Evolutionary conservation across 2,888 invertebrate genomes (phyloP).

Genomic region (Drosophila meridiana): DNA sequence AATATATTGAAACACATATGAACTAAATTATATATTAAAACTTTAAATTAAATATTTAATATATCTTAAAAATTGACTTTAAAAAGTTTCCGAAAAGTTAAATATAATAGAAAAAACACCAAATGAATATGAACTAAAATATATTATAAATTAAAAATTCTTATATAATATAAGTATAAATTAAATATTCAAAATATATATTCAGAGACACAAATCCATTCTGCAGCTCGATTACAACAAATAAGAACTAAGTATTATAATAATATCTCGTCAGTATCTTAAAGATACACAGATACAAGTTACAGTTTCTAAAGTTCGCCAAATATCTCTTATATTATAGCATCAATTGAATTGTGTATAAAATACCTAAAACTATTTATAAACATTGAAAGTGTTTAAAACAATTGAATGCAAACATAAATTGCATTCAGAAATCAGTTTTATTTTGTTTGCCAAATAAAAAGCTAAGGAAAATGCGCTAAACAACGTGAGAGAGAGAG

Average conservation of each 20-base stretch:
- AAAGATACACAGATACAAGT: background rate
- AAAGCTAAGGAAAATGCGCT: slow-evolving; percentile 29
- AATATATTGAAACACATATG: too few species aligned
- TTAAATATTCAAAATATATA: background rate
- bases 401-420: background rate
- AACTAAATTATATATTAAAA: background rate
- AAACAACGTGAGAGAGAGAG: slow-evolving; percentile 16
- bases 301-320: background rate
- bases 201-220: background rate
- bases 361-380: background rate
- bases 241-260: background rate
- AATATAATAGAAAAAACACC: background rate
- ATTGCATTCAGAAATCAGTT: slow-evolving; percentile 7
- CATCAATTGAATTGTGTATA: background rate
- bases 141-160: background rate
- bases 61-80: background rate
- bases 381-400: slow-evolving; percentile 2
- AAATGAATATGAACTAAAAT: background rate
- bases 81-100: background rate
- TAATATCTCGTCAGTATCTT: background rate
- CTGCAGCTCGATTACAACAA: too few species aligned
- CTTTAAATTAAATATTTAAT: background rate
- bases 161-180: background rate
- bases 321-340: too few species aligned
- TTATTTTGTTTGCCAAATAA: slow-evolving; percentile 23